A percentile compares a stretch with the other conserved stretches of the same genome.
Conservation (phyloP, 1,140 invertebrate genomes). For the Hydropsyche tenuis region DNA sequence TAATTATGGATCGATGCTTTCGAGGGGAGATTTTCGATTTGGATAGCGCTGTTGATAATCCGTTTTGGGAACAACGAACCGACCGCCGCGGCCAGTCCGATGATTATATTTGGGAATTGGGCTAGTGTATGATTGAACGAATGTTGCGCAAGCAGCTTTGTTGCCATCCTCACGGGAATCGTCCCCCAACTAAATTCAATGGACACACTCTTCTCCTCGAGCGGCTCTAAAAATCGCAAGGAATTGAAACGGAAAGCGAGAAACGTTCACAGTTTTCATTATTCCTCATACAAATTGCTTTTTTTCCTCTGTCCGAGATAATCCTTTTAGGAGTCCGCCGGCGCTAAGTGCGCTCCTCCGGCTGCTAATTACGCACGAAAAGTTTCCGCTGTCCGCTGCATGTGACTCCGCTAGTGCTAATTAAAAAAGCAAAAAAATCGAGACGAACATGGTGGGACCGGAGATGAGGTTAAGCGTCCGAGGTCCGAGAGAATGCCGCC, state of each 20-base stretch:
- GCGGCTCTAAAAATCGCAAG: neutral
- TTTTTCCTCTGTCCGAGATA: slow-evolving; percentile 14
- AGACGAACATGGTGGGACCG: slow-evolving; percentile 1
- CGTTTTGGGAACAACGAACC: slow-evolving; percentile 21
- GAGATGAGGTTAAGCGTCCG: slow-evolving; percentile 15
- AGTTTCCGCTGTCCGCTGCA: slow-evolving; percentile 39
- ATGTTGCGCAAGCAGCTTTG: slow-evolving; percentile 23
- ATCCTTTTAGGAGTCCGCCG: slow-evolving; percentile 20
- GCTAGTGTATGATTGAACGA: slow-evolving; percentile 31
- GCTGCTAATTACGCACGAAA: slow-evolving; percentile 38
- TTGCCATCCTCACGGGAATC: slow-evolving; percentile 2
- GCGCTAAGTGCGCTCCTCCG: neutral
- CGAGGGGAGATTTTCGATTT: slow-evolving; percentile 19
- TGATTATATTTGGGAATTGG: slow-evolving; percentile 40
- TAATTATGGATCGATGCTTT: slow-evolving; percentile 11
- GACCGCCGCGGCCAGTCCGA: slow-evolving; percentile 10
- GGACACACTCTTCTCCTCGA: neutral
- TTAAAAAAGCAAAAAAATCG: slow-evolving; percentile 22
- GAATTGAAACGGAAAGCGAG: slow-evolving; percentile 3
- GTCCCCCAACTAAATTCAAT: slow-evolving; percentile 3
- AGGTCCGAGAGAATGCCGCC: slow-evolving; percentile 25
- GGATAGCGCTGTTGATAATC: slow-evolving; percentile 21
- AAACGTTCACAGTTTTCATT: neutral
- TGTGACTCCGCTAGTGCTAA: slow-evolving; percentile 35
- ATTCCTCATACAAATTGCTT: slow-evolving; percentile 12